Evolutionary conservation across 2,797 vertebrate genomes (phyloP), one percentile per base, ranked within the genome.

Genomic region (Esox lucius): DNA sequence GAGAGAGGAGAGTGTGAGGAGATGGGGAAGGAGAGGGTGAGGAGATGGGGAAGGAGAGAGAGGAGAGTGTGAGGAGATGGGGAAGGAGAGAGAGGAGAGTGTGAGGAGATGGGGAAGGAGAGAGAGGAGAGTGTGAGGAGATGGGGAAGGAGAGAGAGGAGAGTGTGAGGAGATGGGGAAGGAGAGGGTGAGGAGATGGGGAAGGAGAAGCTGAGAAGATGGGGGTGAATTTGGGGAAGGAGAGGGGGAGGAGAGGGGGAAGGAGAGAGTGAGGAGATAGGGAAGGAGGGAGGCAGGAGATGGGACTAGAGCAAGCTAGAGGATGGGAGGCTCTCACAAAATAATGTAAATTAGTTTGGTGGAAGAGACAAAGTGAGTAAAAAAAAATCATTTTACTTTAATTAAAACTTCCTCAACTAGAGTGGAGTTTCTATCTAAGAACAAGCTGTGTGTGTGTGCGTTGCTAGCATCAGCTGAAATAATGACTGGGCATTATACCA

Each of bases 191-290:
- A 35, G 17, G n/a, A 11, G 65, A 35, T 16, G n/a, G 1, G n/a
- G 31, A 7, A 42, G 66, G 19, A n/a, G 19, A 39, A 8, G 51
- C 66, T 75, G 33, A 33, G 19, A 39, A 15, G 33, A 17, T 56
- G 19, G 35, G n/a, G n/a, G 15, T 12, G 31, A 9, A 31, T 65
- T 26, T 1, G 3, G 62, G 73, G 48, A 59, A 31, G 28, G 28
- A 31, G 28, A 31, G 59, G 39, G 46, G 19, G 19, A 8, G 12
- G 22, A 8, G 12, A 26, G 5, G 6, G 3, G n/a, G 24, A 26
- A n/a, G 33, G 59, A 28, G 59, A 62, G 56, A 1, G 56, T 62
- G 56, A 83, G 68, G 51, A 8, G 12, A 48, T 11, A 16, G n/a
- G 42, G 22, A 24, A 39, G 35, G 35, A 39, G 35, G 7, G 35